Evolutionary conservation across 2,113 vertebrate genomes (phyloP).

Genomic region (Hemiprocne comata): DNA sequence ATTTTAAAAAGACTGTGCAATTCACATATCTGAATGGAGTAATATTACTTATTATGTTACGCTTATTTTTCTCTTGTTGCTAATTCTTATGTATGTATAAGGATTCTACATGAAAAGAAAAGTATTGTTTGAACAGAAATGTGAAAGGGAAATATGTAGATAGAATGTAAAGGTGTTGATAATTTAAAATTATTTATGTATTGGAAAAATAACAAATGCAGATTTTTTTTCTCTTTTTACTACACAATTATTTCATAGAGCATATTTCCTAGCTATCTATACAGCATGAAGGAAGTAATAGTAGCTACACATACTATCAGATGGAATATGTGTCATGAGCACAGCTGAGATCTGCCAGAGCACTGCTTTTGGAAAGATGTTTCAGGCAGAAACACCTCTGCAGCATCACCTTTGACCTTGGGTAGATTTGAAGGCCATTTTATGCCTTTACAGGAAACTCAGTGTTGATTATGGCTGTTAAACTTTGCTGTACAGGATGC

Average conservation of each 20-base stretch:
- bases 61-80: not conserved
- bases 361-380: not conserved
- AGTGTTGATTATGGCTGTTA: not conserved
- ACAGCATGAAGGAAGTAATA: not conserved
- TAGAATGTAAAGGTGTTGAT: not conserved
- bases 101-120: not conserved
- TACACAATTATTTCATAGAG: not conserved
- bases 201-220: not conserved
- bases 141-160: not conserved
- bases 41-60: not conserved
- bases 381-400: not conserved
- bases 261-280: not conserved
- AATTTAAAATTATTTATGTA: not conserved
- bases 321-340: not conserved
- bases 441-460: not conserved
- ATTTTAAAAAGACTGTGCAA: not conserved
- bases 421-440: not conserved
- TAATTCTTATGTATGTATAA: not conserved
- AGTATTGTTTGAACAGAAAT: not conserved
- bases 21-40: not conserved
- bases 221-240: not conserved
- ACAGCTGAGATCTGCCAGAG: not conserved
- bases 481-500: not conserved
- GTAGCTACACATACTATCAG: not conserved
- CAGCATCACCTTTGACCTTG: not conserved